phyloP scores from a whole-genome alignment of 2,113 vertebrate genomes.

The Stigmatopora argus region DNA sequence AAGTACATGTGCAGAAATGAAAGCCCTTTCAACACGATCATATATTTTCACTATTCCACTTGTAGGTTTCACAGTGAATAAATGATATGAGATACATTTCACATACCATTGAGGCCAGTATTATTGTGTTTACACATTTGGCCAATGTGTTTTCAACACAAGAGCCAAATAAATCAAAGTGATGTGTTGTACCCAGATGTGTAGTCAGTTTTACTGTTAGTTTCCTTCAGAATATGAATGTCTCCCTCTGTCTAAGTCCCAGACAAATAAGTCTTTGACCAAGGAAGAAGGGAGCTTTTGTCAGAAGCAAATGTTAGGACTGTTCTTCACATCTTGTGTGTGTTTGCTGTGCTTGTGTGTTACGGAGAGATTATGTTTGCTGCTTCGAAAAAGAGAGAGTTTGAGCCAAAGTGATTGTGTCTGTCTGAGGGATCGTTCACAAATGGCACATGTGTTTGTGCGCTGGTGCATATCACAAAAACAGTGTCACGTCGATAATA shows the following conservation, averaged over 20 bases:
- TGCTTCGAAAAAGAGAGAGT: constrained; percentile 34
- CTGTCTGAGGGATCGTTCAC: constrained; percentile 33
- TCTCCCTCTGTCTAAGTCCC: constrained; percentile 39
- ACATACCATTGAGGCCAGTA: not conserved
- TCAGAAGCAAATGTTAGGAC: constrained; percentile 54
- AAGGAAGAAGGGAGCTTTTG: constrained; percentile 59
- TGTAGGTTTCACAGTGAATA: not conserved
- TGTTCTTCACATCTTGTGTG: constrained; percentile 38
- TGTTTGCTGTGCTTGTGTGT: constrained; percentile 17
- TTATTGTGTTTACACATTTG: not conserved
- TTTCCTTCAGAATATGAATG: constrained; percentile 50
- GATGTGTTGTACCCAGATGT: constrained; percentile 14
- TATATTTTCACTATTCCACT: not conserved
- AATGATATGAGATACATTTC: not conserved
- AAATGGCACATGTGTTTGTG: constrained; percentile 12
- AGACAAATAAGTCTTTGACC: constrained; percentile 58
- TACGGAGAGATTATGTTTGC: constrained; percentile 32
- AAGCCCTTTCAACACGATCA: not conserved
- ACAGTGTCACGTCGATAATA: constrained; percentile 20
- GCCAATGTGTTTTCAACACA: not conserved
- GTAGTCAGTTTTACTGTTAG: constrained; percentile 37
- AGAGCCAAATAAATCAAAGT: constrained; percentile 1
- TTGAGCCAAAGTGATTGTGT: constrained; percentile 37
- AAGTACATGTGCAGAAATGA: no score
- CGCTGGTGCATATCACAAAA: constrained; percentile 13